phyloP scores from a whole-genome alignment of 2,797 vertebrate genomes.

The Mus caroli region DNA sequence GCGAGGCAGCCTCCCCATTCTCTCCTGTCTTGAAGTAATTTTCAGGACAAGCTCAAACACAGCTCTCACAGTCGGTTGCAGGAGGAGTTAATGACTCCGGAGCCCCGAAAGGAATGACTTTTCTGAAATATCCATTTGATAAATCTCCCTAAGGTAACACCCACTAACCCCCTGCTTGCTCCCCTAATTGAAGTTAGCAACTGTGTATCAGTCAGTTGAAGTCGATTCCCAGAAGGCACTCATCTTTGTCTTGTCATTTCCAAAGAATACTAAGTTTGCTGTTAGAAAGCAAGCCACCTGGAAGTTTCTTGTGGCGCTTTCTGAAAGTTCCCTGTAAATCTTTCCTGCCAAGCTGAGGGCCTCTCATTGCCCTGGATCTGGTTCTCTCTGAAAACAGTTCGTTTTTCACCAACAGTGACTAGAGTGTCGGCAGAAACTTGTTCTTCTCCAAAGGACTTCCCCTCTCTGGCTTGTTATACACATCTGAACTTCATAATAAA shows the following conservation, averaged over 20 bases:
- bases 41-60: slow-evolving; percentile 77
- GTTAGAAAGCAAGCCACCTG: slow-evolving; percentile 41
- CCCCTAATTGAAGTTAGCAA: slow-evolving; percentile 77
- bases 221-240: slow-evolving; percentile 72
- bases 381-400: background rate
- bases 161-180: slow-evolving; percentile 65
- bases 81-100: slow-evolving; percentile 81
- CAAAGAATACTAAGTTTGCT: slow-evolving; percentile 19
- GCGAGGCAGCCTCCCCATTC: slow-evolving; percentile 67
- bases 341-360: slow-evolving; percentile 20
- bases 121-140: slow-evolving; percentile 81
- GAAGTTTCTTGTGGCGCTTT: slow-evolving; percentile 24
- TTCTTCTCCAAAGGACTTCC: background rate
- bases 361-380: background rate
- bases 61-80: slow-evolving; percentile 72
- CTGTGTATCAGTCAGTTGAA: slow-evolving; percentile 79
- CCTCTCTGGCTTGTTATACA: background rate
- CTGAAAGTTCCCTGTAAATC: slow-evolving; percentile 35
- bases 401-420: background rate
- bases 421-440: background rate
- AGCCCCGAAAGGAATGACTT: slow-evolving; percentile 79
- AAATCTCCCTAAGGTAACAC: slow-evolving; percentile 79
- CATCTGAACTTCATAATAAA: background rate
- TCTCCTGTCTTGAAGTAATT: slow-evolving; percentile 70
- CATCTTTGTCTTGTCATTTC: slow-evolving; percentile 50